These are phyloP conservation scores for Anthoptus insignis DNA, from an alignment of 2,888 invertebrate genomes.

Conservation along the genomic window DNA sequence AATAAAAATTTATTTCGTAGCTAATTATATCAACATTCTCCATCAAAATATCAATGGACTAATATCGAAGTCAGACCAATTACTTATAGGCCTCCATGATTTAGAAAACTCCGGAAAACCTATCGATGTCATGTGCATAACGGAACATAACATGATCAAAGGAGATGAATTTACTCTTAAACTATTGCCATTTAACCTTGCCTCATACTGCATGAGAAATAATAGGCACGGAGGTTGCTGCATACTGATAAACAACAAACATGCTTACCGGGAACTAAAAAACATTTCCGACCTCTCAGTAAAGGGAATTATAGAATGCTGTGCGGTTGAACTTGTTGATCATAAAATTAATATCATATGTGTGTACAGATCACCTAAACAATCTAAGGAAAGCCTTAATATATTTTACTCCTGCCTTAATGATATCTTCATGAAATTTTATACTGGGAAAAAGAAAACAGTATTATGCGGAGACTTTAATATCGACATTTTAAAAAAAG, in stretches of 20 bases:
- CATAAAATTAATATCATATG: background rate
- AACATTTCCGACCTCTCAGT: background rate
- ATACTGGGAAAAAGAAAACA: too few relatives aligned
- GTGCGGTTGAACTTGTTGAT: background rate
- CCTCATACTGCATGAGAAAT: background rate
- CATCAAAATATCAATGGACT: slow-evolving; percentile 1
- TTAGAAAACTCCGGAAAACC: background rate
- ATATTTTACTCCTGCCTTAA: background rate
- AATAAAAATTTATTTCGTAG: background rate
- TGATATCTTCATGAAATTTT: background rate
- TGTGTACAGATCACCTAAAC: background rate
- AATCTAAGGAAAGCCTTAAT: background rate
- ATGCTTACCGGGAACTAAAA: background rate
- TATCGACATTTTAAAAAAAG: background rate
- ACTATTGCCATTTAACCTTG: background rate
- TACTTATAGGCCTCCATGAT: background rate
- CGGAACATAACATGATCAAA: slow-evolving; percentile 3
- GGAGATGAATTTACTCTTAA: background rate
- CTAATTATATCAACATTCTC: background rate
- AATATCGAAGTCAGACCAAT: background rate
- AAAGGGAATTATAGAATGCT: background rate
- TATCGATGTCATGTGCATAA: background rate
- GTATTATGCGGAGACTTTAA: slow-evolving; percentile 1
- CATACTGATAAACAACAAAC: background rate
- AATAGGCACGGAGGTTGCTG: slow-evolving; percentile 5